Base-by-base conservation (phyloP, 30 jellyfish, hydroid and myxozoan species). In the Turritopsis dohrnii region DNA sequence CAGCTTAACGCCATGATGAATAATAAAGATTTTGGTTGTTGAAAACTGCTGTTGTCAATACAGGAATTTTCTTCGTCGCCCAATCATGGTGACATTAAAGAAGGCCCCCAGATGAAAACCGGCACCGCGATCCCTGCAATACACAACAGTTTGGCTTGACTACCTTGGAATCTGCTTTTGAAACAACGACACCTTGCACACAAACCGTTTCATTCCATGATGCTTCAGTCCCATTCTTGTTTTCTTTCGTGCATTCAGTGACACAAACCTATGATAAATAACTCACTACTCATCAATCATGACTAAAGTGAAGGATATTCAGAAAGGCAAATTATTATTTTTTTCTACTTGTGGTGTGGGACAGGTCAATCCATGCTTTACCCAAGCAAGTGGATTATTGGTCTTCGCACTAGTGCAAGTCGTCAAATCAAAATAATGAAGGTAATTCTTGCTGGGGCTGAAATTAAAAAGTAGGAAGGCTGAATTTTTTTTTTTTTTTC, bases 291-390 rank as follows among this genome's bases (percentile, higher is more conserved):
- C 5, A 41, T 41, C 60, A n/a, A n/a, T n/a, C n/a, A n/a, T n/a
- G n/a, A n/a, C n/a, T n/a, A n/a, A n/a, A n/a, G n/a, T n/a, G n/a
- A n/a, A n/a, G n/a, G n/a, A n/a, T n/a, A n/a, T n/a, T n/a, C n/a
- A n/a, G n/a, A n/a, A n/a, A n/a, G n/a, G n/a, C n/a, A n/a, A n/a
- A n/a, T n/a, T n/a, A n/a, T n/a, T n/a, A n/a, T n/a, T n/a, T n/a
- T n/a, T n/a, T 41, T 54, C 20, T 69, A 89, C 96, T 90, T 89
- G 96, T 16, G 90, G 96, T 22, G 96, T 89, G 18, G 96, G 96
- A 69, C 96, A 89, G 54, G 84, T 84, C 28, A 89, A 81, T 17
- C 96, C 96, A 20, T 76, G 81, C 77, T 89, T 84, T 52, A 85
- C 96, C 82, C 85, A 89, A 16, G 84, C 69, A 24, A 89, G 69